Evolutionary conservation across 2,888 invertebrate species (phyloP).

Genomic region (Globia sparganii): DNA sequence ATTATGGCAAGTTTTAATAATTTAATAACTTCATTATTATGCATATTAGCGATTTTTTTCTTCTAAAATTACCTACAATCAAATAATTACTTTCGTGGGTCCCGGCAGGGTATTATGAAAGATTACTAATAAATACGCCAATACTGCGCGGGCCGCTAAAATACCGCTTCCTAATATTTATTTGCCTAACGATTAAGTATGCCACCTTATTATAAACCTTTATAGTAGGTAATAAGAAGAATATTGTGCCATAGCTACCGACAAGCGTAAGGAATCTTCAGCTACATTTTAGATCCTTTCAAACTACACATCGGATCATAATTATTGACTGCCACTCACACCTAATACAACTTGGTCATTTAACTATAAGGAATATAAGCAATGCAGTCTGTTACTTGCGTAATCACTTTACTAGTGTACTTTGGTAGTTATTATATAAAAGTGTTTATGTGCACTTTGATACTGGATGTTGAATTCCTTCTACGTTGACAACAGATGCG

Average conservation of each 20-base stretch:
- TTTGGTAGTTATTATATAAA: conserved; percentile 15
- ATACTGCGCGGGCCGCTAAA: conserved; percentile 28
- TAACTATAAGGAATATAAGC: conserved; percentile 15
- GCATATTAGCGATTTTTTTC: conserved; percentile 31
- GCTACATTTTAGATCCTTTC: conserved; percentile 27
- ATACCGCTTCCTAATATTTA: conserved; percentile 11
- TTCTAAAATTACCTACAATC: conserved; percentile 31
- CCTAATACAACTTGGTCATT: conserved; percentile 37
- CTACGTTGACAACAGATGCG: not conserved
- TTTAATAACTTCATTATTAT: conserved; percentile 55
- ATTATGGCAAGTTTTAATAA: conserved; percentile 55
- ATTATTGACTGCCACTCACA: conserved; percentile 12
- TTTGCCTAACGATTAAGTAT: conserved; percentile 20
- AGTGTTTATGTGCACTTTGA: conserved; percentile 12
- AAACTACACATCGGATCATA: conserved; percentile 21
- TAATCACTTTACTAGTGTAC: too few species aligned
- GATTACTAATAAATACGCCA: conserved; percentile 11
- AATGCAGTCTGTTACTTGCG: conserved; percentile 10
- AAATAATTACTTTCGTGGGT: conserved; percentile 33
- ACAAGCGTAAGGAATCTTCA: conserved; percentile 25
- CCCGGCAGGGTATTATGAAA: conserved; percentile 13
- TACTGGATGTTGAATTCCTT: conserved; percentile 10
- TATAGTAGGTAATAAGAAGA: conserved; percentile 16
- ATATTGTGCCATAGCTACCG: conserved; percentile 15
- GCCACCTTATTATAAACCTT: conserved; percentile 10